Evolutionary conservation across 2,113 vertebrate species (phyloP).

Genomic region (Dolichotis patagonum): DNA sequence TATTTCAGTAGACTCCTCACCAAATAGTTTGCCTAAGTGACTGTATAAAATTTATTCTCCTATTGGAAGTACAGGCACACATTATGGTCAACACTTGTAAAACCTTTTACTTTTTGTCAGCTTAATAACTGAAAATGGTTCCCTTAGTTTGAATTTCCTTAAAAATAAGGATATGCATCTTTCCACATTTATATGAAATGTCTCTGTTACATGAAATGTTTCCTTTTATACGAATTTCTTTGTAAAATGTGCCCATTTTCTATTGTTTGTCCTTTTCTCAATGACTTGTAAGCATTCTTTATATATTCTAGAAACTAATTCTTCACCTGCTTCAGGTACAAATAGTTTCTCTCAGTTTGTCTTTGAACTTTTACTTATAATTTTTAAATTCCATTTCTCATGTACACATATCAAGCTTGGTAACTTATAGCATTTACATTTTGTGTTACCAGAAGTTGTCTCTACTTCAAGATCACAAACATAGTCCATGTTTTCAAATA

Average conservation of each 20-base stretch:
- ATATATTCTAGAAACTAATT: neutral
- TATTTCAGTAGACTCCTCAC: neutral
- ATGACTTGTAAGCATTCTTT: neutral
- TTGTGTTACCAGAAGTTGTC: neutral
- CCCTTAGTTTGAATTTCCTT: neutral
- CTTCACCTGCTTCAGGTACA: neutral
- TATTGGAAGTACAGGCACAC: neutral
- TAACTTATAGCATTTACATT: neutral
- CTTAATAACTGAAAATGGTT: slow-evolving; percentile 20
- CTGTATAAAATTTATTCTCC: neutral
- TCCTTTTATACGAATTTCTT: too few species aligned
- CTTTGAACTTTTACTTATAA: neutral
- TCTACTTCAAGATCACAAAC: neutral
- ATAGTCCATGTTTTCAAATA: neutral
- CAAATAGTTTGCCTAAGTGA: neutral
- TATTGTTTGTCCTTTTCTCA: neutral
- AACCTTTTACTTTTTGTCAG: slow-evolving; percentile 43
- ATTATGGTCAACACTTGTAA: neutral
- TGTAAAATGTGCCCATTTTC: neutral
- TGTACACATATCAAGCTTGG: neutral
- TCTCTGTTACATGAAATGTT: too few species aligned
- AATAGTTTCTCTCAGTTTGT: neutral
- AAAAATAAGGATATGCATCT: neutral
- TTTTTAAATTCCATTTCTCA: neutral
- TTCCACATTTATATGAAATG: neutral